phyloP scores from a whole-genome alignment of 2,113 vertebrate genomes.

The Myodes glareolus region DNA sequence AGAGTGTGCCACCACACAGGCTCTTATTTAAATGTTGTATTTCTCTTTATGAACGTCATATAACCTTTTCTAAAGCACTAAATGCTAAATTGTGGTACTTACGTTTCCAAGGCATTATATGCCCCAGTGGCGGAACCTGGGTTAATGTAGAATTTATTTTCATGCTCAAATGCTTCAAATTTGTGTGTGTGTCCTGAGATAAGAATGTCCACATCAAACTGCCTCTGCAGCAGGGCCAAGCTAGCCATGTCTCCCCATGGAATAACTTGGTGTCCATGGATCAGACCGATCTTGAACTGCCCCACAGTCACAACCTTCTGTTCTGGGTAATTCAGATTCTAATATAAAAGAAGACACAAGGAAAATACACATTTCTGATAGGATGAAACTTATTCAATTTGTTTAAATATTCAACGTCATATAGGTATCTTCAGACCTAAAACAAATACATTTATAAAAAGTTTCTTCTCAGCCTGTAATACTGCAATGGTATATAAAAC shows the following conservation, averaged over 20 bases:
- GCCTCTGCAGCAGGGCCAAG: constrained; percentile 95
- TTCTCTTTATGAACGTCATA: constrained; percentile 24
- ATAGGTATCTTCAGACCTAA: background rate
- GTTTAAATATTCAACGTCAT: constrained; percentile 25
- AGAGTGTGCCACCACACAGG: background rate
- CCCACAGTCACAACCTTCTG: constrained; percentile 99
- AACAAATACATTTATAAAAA: constrained; percentile 19
- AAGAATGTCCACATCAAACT: constrained; percentile 99
- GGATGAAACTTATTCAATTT: constrained; percentile 6
- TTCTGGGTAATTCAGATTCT: constrained; percentile 99
- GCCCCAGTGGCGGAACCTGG: constrained; percentile 99
- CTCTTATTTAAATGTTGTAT: constrained; percentile 18
- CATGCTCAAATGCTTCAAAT: constrained; percentile 98
- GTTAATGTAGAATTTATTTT: constrained; percentile 99
- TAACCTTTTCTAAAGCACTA: constrained; percentile 11
- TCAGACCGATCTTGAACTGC: constrained; percentile 98
- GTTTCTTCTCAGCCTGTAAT: constrained; percentile 9
- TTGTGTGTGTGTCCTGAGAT: constrained; percentile 99
- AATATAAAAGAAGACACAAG: constrained; percentile 52
- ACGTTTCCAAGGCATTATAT: constrained; percentile 98
- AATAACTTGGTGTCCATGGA: constrained; percentile 99
- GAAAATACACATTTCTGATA: constrained; percentile 40
- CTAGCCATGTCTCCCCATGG: constrained; percentile 99
- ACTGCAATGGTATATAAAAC: constrained; percentile 23
- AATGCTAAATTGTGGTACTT: constrained; percentile 64